Evolutionary conservation across 1,140 invertebrate genomes (phyloP), one percentile per base, ranked within the genome.

Genomic region (Neodiprion fabricii): DNA sequence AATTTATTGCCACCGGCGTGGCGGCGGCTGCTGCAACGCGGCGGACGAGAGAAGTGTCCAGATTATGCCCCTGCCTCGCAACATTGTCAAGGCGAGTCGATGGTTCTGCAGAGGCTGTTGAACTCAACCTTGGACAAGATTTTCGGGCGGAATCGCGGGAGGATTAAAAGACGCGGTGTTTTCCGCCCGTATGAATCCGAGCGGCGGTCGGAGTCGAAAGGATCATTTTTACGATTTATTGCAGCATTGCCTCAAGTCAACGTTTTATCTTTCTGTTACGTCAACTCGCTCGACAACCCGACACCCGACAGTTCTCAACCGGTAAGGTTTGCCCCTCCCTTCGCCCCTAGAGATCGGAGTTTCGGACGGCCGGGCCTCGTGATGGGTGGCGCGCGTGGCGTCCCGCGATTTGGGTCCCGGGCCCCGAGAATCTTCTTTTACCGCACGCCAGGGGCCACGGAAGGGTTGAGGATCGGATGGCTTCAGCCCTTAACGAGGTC

Each of bases 201-300:
- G n/a, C 53, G 11, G 11, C n/a, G n/a, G 5, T 14, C 9, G n/a
- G 53, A 61, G 77, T 74, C 76, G 79, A 66, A 49, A 75, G 80
- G 82, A 84, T 85, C 85, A 84, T 87, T 86, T 86, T 87, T 85
- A 87, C 85, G 79, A 86, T 85, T 86, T 86, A 86, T 87, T 85
- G 82, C 84, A 75, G 78, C 81, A 84, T 83, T 81, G 85, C 83
- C 84, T 87, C 81, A 81, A 80, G 81, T 82, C 81, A 79, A 82
- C 82, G 83, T 83, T 86, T 86, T 87, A 87, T 85, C 86, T 86
- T 82, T 81, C 84, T 77, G 84, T 87, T 86, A 85, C 86, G 85
- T 87, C 86, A 86, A 84, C 86, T 73, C 82, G 79, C 79, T 21
- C 8, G 80, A 83, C 84, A 86, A 87, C 53, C 53, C 7, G 53